These are phyloP conservation scores for Ylistrum balloti DNA, from an alignment of 1,140 invertebrate genomes.

Conservation along the genomic window DNA sequence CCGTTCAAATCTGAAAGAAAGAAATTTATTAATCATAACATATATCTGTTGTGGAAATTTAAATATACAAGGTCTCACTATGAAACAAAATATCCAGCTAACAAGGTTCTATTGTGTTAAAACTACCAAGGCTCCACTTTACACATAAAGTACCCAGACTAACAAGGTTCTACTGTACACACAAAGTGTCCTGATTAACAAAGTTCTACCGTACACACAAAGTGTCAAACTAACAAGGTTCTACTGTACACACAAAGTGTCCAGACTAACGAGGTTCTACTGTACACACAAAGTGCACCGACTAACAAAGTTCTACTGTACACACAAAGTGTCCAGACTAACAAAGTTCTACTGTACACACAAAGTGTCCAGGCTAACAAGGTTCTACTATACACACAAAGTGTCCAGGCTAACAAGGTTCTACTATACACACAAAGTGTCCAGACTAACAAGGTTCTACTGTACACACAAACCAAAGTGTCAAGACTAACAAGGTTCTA, in stretches of 20 bases:
- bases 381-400: too few relatives aligned
- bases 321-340: constrained; percentile 24
- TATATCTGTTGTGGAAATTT: too few relatives aligned
- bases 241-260: too few relatives aligned
- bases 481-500: too few relatives aligned
- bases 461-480: too few relatives aligned
- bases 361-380: neutral
- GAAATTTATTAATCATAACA: neutral
- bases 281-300: constrained; percentile 1
- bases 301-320: neutral
- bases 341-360: neutral
- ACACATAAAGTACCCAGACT: neutral
- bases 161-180: too few relatives aligned
- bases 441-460: too few relatives aligned
- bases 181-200: neutral
- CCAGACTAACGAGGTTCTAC: neutral
- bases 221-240: neutral
- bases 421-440: too few relatives aligned
- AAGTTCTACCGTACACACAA: neutral
- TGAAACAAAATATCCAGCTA: too few relatives aligned
- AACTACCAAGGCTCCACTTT: neutral
- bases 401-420: too few relatives aligned
- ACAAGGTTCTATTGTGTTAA: too few relatives aligned
- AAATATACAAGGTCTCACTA: too few relatives aligned
- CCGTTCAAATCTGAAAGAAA: neutral